A percentile compares a stretch with the other conserved stretches of the same genome.
These are phyloP conservation scores for Nasonia oneida DNA, from an alignment of 2,888 invertebrate species.

Conservation along the genomic window DNA sequence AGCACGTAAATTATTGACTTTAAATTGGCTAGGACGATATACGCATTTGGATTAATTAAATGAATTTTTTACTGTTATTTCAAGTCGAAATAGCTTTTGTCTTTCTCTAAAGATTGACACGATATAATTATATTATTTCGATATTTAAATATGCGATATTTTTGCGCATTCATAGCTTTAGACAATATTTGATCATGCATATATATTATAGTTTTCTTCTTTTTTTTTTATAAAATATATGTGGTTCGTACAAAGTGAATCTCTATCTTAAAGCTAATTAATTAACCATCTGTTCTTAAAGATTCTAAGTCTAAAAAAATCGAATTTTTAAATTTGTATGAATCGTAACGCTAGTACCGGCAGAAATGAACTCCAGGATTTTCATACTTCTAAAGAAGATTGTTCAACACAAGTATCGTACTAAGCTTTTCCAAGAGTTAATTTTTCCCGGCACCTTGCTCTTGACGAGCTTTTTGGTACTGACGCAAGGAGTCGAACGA, in stretches of 20 bases:
- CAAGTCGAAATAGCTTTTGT: neutral
- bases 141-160: neutral
- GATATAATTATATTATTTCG: neutral
- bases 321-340: neutral
- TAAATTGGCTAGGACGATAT: neutral
- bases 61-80: neutral
- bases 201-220: neutral
- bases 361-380: neutral
- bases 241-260: neutral
- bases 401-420: neutral
- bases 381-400: neutral
- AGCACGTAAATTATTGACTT: conserved; percentile 11
- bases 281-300: neutral
- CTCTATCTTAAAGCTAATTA: neutral
- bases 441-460: neutral
- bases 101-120: neutral
- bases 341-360: conserved; percentile 8
- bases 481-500: neutral
- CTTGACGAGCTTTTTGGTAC: neutral
- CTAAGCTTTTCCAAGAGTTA: neutral
- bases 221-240: neutral
- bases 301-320: neutral
- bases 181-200: neutral
- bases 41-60: neutral
- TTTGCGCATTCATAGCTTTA: neutral